Evolutionary conservation across 2,113 vertebrate genomes (phyloP), one percentile per base, ranked within the genome.

Genomic region (Chaetodon auriga): DNA sequence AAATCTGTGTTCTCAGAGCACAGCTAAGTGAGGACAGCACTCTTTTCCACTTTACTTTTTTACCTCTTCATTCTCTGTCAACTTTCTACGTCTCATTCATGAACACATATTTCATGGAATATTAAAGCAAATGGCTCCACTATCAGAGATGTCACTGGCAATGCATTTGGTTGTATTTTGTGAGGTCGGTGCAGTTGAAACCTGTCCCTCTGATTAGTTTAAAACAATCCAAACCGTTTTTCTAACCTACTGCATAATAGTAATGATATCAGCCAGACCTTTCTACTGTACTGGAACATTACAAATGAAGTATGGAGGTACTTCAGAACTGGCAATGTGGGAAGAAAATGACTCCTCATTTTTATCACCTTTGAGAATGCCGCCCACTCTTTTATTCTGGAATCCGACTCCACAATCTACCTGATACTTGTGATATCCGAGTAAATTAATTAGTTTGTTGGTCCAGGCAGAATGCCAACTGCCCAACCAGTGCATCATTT

Each of bases 371-470:
- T 53, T 66, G 15, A 54, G 12, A 41, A 81, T 30, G 7, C 23
- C 49, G 54, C n/a, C 58, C 25, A 60, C 23, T 51, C 61, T 49
- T 72, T 76, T 77, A 51, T 49, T 51, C 23, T 54, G 19, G 5
- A 86, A 72, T 57, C 38, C 2, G 18, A 49, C 30, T 41, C 43
- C 18, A 14, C 72, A 49, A 49, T 64, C 21, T 38, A 73, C 68
- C 61, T 81, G 46, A 78, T 72, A 57, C 38, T 64, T 48, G 54
- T 72, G 13, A 81, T 61, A 72, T 55, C 23, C 58, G 61, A 63
- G 19, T 48, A 75, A 78, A 75, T 60, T n/a, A 76, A 75, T 85
- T 30, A 19, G 36, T 62, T 75, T 51, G 51, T 68, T 35, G 62
- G 30, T 68, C 15, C 23, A 35, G 68, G 74, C 41, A 13, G 35